These are phyloP conservation scores for Ganaspis sp. DNA, from an alignment of 1,140 invertebrate species.

Conservation along the genomic window DNA sequence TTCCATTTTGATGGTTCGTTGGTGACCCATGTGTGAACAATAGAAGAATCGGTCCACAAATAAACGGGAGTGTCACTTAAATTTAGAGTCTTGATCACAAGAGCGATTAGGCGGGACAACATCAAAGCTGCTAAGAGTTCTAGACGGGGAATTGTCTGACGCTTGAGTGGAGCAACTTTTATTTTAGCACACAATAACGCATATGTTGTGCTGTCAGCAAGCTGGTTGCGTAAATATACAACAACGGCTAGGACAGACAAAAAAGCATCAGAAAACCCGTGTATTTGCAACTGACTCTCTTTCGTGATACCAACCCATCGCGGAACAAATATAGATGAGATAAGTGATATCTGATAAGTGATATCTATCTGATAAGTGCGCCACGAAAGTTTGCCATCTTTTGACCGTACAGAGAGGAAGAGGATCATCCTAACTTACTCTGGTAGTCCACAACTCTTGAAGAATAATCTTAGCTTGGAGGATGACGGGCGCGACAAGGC, in stretches of 20 bases:
- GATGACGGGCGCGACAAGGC: conserved; percentile 41
- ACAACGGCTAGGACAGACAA: conserved; percentile 32
- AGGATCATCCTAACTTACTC: conserved; percentile 60
- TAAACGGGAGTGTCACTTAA: background rate
- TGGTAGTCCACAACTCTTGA: conserved; percentile 58
- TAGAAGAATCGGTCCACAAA: too few relatives aligned
- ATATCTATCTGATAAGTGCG: too few relatives aligned
- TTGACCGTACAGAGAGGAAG: too few relatives aligned
- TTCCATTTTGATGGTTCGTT: conserved; percentile 57
- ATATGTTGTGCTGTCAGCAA: conserved; percentile 51
- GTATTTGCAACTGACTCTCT: background rate
- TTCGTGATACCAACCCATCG: background rate
- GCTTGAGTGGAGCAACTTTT: background rate
- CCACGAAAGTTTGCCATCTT: too few relatives aligned
- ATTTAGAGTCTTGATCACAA: conserved; percentile 7
- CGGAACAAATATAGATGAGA: too few relatives aligned
- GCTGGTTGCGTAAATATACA: conserved; percentile 45
- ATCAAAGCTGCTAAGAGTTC: background rate
- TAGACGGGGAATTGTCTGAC: background rate
- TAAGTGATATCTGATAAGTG: too few relatives aligned
- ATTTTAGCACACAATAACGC: background rate
- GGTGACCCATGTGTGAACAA: too few relatives aligned
- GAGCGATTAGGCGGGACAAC: conserved; percentile 40
- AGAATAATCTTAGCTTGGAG: conserved; percentile 59
- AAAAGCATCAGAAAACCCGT: conserved; percentile 23